Evolutionary conservation across 2,888 invertebrate species (phyloP), one percentile per base, ranked within the genome.

Genomic region (Dinocampus coccinellae): DNA sequence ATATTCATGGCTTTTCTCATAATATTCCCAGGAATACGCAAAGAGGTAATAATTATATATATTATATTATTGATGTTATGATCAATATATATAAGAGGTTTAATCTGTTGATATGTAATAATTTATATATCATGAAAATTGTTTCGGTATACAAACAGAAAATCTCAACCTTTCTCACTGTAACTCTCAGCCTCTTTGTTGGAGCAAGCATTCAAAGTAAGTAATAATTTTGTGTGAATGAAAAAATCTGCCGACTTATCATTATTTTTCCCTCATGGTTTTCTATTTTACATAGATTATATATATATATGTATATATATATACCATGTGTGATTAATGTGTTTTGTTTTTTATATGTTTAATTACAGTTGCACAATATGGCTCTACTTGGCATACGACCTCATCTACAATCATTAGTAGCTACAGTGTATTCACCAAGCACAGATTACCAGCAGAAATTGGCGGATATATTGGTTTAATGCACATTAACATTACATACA

Each of bases 401-500:
- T 90, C 91, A 77, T 93, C 95, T 24, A 92, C 93, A 47, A 93
- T 97, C 80, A 91, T 93, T 81, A 94, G 96, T 80, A 93, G 95
- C 70, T 97, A 97, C 90, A 92, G 94, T 83, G 96, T 97, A 78
- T 97, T 96, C 90, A 96, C 97, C 77, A 90, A 93, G 78, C 96
- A 97, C 87, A 93, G 95, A 84, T 90, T 98, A 77, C 91, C 93
- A 82, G 98, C 97, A 81, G 92, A 94, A 88, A 92, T 99, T 78
- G 97, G 97, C 42, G 94, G 98, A 72, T 94, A 94, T 87, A 94
- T 99, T 79, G 98, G 98, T 69, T 91, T 99, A 75, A 94, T 94
- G 84, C 96, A 97, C 88, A 95, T 98, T 88, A 99, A 99, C 89
- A 95, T 99, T 82, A 98, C 98, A 67, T 92, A 98, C 80, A 92